Evolutionary conservation across 1,140 invertebrate species (phyloP).

Genomic region (Drosophila ohnishii): DNA sequence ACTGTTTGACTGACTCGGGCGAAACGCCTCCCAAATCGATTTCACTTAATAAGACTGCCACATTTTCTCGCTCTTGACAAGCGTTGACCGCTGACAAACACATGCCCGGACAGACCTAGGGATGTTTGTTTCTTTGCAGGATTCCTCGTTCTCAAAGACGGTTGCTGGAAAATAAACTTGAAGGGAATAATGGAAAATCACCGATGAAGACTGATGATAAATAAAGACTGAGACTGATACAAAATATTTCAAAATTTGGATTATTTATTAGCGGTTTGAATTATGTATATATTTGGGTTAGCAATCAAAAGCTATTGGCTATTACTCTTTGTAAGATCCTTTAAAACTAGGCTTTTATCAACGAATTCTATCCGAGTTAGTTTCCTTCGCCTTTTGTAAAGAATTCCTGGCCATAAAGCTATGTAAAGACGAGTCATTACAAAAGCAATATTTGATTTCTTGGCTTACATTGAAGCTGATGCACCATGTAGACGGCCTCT

Average conservation of each 20-base stretch:
- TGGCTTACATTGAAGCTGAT: neutral
- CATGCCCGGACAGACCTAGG: constrained; percentile 40
- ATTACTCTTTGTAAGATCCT: neutral
- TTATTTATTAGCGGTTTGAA: neutral
- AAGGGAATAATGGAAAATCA: neutral
- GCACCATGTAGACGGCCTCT: neutral
- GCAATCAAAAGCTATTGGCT: neutral
- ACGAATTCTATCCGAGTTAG: neutral
- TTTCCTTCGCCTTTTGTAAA: neutral
- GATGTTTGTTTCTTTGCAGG: constrained; percentile 40
- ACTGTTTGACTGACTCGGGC: constrained; percentile 24
- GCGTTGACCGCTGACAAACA: constrained; percentile 29
- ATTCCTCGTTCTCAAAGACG: neutral
- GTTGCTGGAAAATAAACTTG: neutral
- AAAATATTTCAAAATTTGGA: neutral
- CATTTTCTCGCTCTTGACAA: constrained; percentile 28
- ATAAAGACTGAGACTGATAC: constrained; percentile 2
- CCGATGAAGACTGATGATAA: neutral
- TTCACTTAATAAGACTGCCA: constrained; percentile 33
- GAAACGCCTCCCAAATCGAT: constrained; percentile 5
- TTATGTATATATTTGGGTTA: neutral
- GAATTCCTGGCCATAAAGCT: neutral
- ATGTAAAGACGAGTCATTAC: neutral
- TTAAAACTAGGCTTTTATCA: neutral
- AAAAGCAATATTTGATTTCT: neutral